A percentile compares a stretch with the other conserved stretches of the same genome.
Evolutionary conservation across 2,797 vertebrate genomes (phyloP).

Genomic region (Ara ararauna): DNA sequence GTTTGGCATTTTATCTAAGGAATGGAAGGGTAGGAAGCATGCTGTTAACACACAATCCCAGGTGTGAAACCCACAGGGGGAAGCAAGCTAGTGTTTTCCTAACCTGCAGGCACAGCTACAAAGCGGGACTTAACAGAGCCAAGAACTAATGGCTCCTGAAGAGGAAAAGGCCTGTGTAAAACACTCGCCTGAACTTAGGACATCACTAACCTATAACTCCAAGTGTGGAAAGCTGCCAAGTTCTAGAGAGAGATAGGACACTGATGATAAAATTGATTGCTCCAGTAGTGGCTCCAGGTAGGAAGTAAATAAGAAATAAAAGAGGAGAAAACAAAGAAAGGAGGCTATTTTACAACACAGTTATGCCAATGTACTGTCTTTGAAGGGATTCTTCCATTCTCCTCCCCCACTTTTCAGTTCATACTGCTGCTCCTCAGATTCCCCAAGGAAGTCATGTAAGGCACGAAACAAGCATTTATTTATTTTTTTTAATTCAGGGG

Average conservation of each 20-base stretch:
- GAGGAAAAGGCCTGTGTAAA: background rate
- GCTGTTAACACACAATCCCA: background rate
- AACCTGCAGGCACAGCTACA: background rate
- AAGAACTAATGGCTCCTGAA: background rate
- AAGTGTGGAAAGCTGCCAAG: background rate
- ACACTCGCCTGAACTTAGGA: background rate
- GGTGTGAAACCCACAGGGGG: background rate
- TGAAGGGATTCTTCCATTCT: background rate
- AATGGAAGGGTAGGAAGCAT: background rate
- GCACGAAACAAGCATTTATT: background rate
- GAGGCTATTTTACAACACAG: background rate
- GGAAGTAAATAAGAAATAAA: background rate
- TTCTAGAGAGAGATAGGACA: background rate
- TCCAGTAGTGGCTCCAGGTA: background rate
- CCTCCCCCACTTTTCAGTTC: background rate
- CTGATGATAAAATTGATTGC: background rate
- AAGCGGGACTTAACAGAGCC: background rate
- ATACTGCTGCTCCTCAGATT: background rate
- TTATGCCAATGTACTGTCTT: background rate
- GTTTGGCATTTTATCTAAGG: background rate
- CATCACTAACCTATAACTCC: background rate
- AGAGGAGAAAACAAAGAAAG: background rate
- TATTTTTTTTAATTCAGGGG: background rate
- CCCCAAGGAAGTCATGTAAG: background rate
- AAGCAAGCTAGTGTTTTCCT: background rate